phyloP scores from a whole-genome alignment of 2,888 invertebrate genomes.

The Harmothoe impar region DNA sequence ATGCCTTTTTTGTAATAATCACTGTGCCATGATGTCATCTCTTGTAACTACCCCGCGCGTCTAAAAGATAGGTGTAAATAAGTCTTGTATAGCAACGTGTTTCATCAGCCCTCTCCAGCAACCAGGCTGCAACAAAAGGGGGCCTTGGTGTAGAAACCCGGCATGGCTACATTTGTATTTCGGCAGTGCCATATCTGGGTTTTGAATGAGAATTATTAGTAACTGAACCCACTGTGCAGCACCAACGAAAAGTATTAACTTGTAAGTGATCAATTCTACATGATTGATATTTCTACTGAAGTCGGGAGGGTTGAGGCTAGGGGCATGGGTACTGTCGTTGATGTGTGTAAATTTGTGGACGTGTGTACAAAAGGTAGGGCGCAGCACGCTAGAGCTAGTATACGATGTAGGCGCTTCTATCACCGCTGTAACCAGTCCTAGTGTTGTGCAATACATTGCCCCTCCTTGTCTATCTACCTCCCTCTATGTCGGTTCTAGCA shows the following conservation, averaged over 20 bases:
- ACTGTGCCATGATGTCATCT: constrained; percentile 39
- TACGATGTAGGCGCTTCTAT: too few species aligned
- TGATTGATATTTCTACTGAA: not conserved
- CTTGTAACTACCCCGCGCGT: not conserved
- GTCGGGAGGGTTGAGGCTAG: not conserved
- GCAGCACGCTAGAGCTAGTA: too few species aligned
- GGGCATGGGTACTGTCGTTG: too few species aligned
- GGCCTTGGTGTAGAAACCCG: too few species aligned
- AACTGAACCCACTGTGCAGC: not conserved
- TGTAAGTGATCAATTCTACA: not conserved
- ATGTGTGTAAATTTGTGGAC: too few species aligned
- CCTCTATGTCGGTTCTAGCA: too few species aligned
- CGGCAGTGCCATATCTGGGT: constrained; percentile 19
- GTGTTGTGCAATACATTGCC: too few species aligned
- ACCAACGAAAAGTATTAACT: constrained; percentile 21
- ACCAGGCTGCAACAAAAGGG: too few species aligned
- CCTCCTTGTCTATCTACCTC: too few species aligned
- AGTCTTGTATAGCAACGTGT: not conserved
- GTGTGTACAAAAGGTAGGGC: too few species aligned
- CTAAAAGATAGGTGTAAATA: constrained; percentile 4
- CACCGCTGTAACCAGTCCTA: too few species aligned
- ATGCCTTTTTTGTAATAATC: not conserved
- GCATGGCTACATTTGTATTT: not conserved
- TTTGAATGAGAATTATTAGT: constrained; percentile 10
- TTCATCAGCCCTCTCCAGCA: too few species aligned